phyloP scores from a whole-genome alignment of 2,113 vertebrate genomes.

The Brachirus orientalis region DNA sequence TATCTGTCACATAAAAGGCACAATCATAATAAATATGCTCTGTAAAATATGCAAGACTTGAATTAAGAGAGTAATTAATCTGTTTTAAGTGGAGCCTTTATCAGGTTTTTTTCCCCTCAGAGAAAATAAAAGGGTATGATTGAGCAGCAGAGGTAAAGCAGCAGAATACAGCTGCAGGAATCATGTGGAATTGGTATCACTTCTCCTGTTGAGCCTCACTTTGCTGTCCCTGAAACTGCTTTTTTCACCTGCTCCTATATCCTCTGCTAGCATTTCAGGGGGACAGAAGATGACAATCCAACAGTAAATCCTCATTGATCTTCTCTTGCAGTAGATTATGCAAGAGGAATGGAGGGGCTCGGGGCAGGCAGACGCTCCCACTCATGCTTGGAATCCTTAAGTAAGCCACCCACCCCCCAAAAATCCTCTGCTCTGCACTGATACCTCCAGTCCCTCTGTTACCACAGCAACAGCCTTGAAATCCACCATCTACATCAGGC shows the following conservation, averaged over 20 bases:
- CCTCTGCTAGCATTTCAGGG: conserved; percentile 66
- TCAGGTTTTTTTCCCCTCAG: not conserved
- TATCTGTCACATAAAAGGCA: not conserved
- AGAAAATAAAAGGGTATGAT: not conserved
- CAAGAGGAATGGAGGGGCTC: conserved; percentile 69
- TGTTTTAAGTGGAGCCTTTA: not conserved
- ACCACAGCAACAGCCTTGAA: conserved; percentile 86
- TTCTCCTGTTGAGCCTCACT: conserved; percentile 51
- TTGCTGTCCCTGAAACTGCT: conserved; percentile 55
- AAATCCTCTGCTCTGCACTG: conserved; percentile 63
- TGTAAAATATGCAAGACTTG: not conserved
- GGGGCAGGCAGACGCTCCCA: conserved; percentile 76
- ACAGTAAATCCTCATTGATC: conserved; percentile 78
- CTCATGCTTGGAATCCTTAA: conserved; percentile 82
- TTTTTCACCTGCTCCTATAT: conserved; percentile 43
- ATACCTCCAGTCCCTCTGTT: conserved; percentile 81
- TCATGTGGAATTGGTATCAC: conserved; percentile 32
- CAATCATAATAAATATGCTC: not conserved
- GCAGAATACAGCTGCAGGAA: conserved; percentile 27
- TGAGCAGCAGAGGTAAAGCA: not conserved
- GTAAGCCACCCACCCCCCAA: conserved; percentile 71
- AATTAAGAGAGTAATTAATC: not conserved
- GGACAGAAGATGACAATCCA: conserved; percentile 74
- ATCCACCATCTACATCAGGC: conserved; percentile 79
- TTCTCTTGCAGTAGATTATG: conserved; percentile 76